A percentile compares a stretch with the other conserved stretches of the same genome.
Evolutionary conservation across 2,888 invertebrate genomes (phyloP).

Genomic region (Sympetrum striolatum): DNA sequence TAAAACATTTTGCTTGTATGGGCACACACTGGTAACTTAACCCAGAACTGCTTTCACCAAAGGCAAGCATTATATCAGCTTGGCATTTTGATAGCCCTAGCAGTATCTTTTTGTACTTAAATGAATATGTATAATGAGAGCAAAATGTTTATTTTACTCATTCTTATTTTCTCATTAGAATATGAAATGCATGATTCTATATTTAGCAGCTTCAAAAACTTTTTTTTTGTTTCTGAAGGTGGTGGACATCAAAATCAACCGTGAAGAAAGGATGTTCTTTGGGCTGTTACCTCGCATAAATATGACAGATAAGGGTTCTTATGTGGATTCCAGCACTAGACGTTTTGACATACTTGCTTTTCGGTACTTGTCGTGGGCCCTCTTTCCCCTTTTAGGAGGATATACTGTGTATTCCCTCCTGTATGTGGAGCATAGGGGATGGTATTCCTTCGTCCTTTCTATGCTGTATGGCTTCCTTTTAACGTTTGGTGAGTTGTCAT

Average conservation of each 20-base stretch:
- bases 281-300: conserved; percentile 80
- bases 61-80: too few relatives aligned
- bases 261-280: conserved; percentile 71
- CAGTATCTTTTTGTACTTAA: too few relatives aligned
- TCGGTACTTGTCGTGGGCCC: conserved; percentile 93
- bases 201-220: not conserved
- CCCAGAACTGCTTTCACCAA: too few relatives aligned
- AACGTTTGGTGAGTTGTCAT: conserved; percentile 72
- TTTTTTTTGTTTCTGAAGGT: conserved; percentile 60
- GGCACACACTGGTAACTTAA: too few relatives aligned
- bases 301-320: conserved; percentile 95
- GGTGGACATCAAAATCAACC: conserved; percentile 80
- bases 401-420: conserved; percentile 94
- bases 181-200: too few relatives aligned
- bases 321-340: conserved; percentile 91
- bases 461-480: conserved; percentile 97
- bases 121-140: too few relatives aligned
- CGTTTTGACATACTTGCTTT: conserved; percentile 95
- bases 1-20: too few relatives aligned
- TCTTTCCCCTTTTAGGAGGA: conserved; percentile 92
- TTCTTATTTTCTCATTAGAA: too few relatives aligned
- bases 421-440: conserved; percentile 97
- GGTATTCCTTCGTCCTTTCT: conserved; percentile 97
- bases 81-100: too few relatives aligned
- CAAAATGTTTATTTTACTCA: too few relatives aligned